phyloP scores from a whole-genome alignment of 2,797 vertebrate genomes.

The Ptychadena robeensis region DNA sequence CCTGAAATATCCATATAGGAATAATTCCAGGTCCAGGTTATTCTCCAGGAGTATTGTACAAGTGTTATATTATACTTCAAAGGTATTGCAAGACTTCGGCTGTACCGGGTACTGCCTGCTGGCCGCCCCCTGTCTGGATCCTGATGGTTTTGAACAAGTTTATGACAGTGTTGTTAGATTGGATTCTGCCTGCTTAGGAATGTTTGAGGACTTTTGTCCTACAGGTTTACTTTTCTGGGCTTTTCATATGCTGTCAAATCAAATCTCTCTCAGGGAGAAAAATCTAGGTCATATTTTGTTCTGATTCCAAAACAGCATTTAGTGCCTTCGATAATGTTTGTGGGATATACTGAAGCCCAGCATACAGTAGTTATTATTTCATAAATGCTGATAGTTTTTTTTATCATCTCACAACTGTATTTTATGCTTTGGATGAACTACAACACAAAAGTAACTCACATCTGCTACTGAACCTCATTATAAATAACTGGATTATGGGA shows the following conservation, averaged over 20 bases:
- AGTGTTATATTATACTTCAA: too few species aligned
- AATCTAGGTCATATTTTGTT: neutral
- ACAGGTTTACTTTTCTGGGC: neutral
- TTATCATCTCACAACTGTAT: too few species aligned
- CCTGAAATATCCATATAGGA: neutral
- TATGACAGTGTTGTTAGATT: neutral
- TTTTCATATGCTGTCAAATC: neutral
- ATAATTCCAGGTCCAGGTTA: neutral
- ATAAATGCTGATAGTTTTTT: neutral
- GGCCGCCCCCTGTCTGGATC: too few species aligned
- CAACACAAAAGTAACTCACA: too few species aligned
- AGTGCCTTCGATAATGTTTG: neutral
- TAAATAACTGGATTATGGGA: too few species aligned
- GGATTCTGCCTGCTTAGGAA: neutral
- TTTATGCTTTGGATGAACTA: too few species aligned
- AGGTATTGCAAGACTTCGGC: too few species aligned
- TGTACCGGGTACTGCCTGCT: too few species aligned
- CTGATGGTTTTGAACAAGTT: too few species aligned
- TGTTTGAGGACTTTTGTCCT: neutral
- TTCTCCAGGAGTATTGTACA: too few species aligned
- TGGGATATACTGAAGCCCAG: too few species aligned
- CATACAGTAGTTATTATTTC: neutral
- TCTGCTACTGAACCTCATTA: too few species aligned
- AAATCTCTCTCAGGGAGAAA: neutral
- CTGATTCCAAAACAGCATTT: neutral